Percentiles rank a stretch among this genome's conserved stretches.
phyloP scores from a whole-genome alignment of 2,113 vertebrate species.

The Carettochelys insculpta region DNA sequence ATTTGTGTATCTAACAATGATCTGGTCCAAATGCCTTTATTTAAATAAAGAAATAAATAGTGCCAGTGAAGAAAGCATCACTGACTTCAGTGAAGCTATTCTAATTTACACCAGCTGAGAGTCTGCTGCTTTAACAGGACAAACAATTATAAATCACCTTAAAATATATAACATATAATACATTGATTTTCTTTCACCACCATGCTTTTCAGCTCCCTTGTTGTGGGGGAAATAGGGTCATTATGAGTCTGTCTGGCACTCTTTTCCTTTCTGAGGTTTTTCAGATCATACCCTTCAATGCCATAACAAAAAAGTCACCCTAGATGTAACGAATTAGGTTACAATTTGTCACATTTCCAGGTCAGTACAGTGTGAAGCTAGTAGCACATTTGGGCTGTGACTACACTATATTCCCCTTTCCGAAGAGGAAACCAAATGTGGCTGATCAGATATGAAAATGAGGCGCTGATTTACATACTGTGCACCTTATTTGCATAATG shows the following conservation, averaged over 20 bases:
- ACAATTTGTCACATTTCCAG: constrained; percentile 12
- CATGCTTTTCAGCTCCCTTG: neutral
- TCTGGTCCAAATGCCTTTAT: too few relatives aligned
- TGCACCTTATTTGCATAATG: too few relatives aligned
- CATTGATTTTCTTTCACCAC: neutral
- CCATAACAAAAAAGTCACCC: neutral
- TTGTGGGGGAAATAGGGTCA: neutral
- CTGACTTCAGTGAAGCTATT: neutral
- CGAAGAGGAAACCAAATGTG: too few relatives aligned
- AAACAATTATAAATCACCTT: too few relatives aligned
- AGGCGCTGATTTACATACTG: too few relatives aligned
- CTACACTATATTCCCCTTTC: too few relatives aligned
- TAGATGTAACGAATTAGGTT: neutral
- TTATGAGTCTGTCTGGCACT: neutral
- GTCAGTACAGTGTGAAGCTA: neutral
- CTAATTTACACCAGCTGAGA: neutral
- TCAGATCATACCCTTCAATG: neutral
- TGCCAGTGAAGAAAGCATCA: neutral
- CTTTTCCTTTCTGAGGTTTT: neutral
- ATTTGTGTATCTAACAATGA: neutral
- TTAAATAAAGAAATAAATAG: neutral
- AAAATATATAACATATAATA: too few relatives aligned
- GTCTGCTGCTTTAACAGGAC: neutral
- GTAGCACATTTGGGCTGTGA: constrained; percentile 19
- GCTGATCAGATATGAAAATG: too few relatives aligned